Evolutionary conservation across 2,888 invertebrate genomes (phyloP), one percentile per base, ranked within the genome.

Genomic region (Drosophila borealis): DNA sequence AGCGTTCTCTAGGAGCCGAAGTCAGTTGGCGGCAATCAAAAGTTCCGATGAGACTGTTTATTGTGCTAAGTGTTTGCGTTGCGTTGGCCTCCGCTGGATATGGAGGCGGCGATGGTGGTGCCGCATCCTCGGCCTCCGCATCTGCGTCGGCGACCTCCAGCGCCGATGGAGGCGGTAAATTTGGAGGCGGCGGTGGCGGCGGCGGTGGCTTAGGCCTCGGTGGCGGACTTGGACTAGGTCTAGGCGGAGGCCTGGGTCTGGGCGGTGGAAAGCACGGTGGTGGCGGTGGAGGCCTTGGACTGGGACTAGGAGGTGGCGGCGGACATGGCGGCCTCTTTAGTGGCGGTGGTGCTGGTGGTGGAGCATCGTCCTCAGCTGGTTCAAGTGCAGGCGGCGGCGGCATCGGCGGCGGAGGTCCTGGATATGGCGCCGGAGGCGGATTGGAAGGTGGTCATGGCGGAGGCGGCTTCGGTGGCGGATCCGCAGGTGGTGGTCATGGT

Each of bases 41-140:
- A 66, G 82, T 77, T 85, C 67, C 66, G 66, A 83, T 90, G 90
- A 89, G 83, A 83, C 76, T 88, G 70, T 79, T 90, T 50, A 66
- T 89, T 72, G 78, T 90, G 53, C 64, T 90, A 34, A 81, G 84
- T 59, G 71, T 80, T 70, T 90, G 78, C 60, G 78, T 89, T 63
- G 90, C 78, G 17, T 56, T 78, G 9, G 70, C 76, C 33, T 74
- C 81, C 34, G 87, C 89, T 51, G 87, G 87, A 13, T 83, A 76
- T 25, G 80, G 74, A 13, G 72, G 68, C 4, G 80, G 89, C 0
- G 84, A 61, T 4, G 70, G 75, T 33, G 73, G 66, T n/a, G 57
- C 64, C n/a, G 59, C 66, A 25, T 59, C 70, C 0, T 70, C 76
- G 14, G 63, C 73, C 14, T 49, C 71, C 3, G 59, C 84, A n/a